Evolutionary conservation across 1,140 invertebrate genomes (phyloP), one percentile per base, ranked within the genome.

Genomic region (Megathymus violae): DNA sequence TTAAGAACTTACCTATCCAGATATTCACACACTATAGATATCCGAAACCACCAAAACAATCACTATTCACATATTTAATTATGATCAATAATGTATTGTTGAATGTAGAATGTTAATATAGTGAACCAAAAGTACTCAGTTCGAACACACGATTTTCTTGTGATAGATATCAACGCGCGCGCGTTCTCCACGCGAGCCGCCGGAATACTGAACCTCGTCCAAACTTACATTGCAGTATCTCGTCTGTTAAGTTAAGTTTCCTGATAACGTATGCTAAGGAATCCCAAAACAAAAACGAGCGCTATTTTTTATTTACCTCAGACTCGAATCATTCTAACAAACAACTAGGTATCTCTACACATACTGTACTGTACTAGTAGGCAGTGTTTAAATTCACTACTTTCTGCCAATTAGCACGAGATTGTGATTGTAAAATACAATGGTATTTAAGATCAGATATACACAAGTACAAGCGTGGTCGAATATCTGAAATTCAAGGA

Each of bases 241-340:
- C 80, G 76, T 64, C 72, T 50, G 61, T 76, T 62, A 77, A 73
- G 76, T 74, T 76, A 66, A 71, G 67, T 70, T 76, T 70, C 71
- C 66, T 87, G 84, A 88, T 88, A 88, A 88, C 76, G 62, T 74
- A 75, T 43, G 43, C 43, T 47, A 19, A 59, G 17, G 54, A 47
- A 59, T 59, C 43, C 15, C 15, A 47, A 71, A 76, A 74, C 68
- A 64, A 73, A 48, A 69, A 59, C n/a, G 10, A 36, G 56, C 64
- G 62, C 58, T 63, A 73, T 66, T 78, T 76, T 47, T 59, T 56
- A 44, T 56, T 31, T 43, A 15, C 15, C 40, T 43, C 54, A 36
- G 16, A 5, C 54, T 40, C 54, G 31, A 58, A 43, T n/a, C 43
- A 47, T 59, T 47, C 40, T 46, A 58, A 34, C 25, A 58, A 14